Evolutionary conservation across 2,113 vertebrate genomes (phyloP), one percentile per base, ranked within the genome.

Genomic region (Natator depressus): DNA sequence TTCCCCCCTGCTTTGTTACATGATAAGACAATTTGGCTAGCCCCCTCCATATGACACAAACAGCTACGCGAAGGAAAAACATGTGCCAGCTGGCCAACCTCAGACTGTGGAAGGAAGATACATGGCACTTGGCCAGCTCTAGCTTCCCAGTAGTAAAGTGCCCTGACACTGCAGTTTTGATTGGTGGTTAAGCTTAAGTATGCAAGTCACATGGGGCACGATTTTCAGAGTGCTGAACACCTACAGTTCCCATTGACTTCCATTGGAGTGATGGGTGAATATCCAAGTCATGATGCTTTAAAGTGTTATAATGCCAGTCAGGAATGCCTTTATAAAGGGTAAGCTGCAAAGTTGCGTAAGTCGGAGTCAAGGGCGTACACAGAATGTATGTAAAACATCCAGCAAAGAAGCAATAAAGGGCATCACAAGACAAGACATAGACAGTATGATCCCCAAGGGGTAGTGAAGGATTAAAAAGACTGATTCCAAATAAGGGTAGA

Each of bases 401-500:
- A 31, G 8, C 27, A 49, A 53, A 53, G 51, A 8, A 53, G 51
- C 19, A 8, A 59, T 46, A 65, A 42, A 25, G 20, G 42, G 42
- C 42, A 42, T 62, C 42, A 22, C 1, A 27, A 53, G 51, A 53
- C 20, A 53, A 53, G 51, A 53, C 51, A 53, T 20, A 53, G 51
- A 53, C 51, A 53, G 51, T 53, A 53, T 53, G 51, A 53, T 53
- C 51, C 51, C 88, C 0, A 0, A 84, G 25, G 79, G 82, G 8
- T 79, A 89, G 50, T 25, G 57, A 47, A 87, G 80, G n/a, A 42
- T 89, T 55, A 96, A 79, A 92, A 83, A 85, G 89, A 82, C 65
- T 88, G 53, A 38, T 88, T 94, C 65, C 87, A 53, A 92, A 92
- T 89, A 42, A 85, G 47, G 55, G 80, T 82, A 84, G 42, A 57